Conservation (phyloP, 2,888 invertebrate genomes). For the Lissonota sp. region DNA sequence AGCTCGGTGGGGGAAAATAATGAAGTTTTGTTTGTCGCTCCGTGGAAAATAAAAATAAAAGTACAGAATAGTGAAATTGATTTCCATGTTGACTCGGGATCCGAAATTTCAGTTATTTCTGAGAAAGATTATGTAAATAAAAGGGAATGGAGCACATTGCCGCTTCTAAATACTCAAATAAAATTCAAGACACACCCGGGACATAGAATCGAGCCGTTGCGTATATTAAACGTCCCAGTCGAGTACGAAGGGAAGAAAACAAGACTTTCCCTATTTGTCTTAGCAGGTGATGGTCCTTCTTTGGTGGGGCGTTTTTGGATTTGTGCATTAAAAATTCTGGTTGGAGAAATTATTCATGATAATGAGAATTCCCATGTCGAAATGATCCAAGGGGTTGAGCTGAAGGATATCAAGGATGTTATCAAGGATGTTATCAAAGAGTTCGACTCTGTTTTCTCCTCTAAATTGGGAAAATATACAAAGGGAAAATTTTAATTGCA, state of each 20-base stretch:
- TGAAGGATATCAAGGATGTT: neutral
- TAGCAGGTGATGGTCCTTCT: constrained; percentile 38
- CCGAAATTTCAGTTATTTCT: too few relatives aligned
- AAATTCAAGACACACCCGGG: too few relatives aligned
- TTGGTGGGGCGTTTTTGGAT: constrained; percentile 47
- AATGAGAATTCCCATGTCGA: neutral
- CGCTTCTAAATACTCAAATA: too few relatives aligned
- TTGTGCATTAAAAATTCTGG: constrained; percentile 23
- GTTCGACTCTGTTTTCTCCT: constrained; percentile 48
- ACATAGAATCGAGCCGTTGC: neutral
- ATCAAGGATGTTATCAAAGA: too few relatives aligned
- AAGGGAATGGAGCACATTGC: too few relatives aligned
- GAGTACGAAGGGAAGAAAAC: neutral
- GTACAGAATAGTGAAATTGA: too few relatives aligned
- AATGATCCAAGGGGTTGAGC: neutral
- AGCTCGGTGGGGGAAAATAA: neutral
- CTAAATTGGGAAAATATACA: constrained; percentile 47
- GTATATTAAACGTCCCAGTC: constrained; percentile 13
- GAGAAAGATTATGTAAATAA: too few relatives aligned
- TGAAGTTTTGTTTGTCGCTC: neutral
- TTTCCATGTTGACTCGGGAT: too few relatives aligned
- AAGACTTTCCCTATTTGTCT: neutral
- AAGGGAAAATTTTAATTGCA: constrained; percentile 35
- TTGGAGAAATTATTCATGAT: neutral
- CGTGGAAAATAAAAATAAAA: too few relatives aligned